These are phyloP conservation scores for Megastigmus dorsalis DNA, from an alignment of 2,888 invertebrate species.

Conservation along the genomic window DNA sequence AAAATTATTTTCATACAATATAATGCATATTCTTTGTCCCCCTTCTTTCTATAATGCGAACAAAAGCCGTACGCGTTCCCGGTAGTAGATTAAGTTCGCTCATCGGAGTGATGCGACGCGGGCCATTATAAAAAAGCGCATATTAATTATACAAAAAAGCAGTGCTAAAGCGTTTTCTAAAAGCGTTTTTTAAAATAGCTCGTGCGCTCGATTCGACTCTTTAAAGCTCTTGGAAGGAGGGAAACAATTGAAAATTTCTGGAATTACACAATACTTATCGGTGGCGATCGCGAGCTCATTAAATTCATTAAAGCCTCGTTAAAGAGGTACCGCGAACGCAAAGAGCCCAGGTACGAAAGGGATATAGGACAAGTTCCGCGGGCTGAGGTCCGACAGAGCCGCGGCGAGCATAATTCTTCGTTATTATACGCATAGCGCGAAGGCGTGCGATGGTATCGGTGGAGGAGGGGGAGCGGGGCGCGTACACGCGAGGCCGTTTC, in stretches of 20 bases:
- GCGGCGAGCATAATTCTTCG: not conserved
- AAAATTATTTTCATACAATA: not conserved
- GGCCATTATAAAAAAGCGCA: not conserved
- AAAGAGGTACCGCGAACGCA: not conserved
- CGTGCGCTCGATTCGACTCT: too few species aligned
- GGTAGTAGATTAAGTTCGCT: constrained; percentile 3
- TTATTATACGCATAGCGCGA: not conserved
- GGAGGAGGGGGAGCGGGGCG: not conserved
- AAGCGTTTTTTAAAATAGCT: not conserved
- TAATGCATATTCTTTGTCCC: not conserved
- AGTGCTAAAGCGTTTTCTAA: not conserved
- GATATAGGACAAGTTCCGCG: not conserved
- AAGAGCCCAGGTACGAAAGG: not conserved
- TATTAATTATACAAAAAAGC: not conserved
- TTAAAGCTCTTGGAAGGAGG: too few species aligned
- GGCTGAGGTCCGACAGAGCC: too few species aligned
- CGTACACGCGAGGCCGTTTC: not conserved
- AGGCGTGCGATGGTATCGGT: not conserved
- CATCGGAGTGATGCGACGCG: not conserved
- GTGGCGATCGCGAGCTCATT: not conserved
- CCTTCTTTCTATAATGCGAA: constrained; percentile 5
- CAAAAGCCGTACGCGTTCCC: constrained; percentile 4
- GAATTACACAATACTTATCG: not conserved
- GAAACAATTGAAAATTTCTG: constrained; percentile 9
- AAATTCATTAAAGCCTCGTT: not conserved